Evolutionary conservation across 2,113 vertebrate genomes (phyloP).

Genomic region (Porphyrio hochstetteri): DNA sequence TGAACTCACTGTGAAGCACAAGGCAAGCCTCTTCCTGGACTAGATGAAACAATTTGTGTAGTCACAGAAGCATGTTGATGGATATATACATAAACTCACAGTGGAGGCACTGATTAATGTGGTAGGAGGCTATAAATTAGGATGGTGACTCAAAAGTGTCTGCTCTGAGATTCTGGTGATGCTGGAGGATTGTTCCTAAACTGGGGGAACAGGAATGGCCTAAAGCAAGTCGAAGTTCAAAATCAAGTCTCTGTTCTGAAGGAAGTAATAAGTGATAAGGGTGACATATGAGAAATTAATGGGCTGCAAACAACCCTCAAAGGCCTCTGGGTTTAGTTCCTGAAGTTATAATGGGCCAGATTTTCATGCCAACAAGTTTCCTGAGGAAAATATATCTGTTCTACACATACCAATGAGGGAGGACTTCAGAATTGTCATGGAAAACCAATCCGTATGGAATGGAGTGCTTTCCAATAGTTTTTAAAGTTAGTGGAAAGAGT

Average conservation of each 20-base stretch:
- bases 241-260: constrained; percentile 7
- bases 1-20: background rate
- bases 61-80: background rate
- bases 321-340: constrained; percentile 26
- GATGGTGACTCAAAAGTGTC: background rate
- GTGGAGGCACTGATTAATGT: background rate
- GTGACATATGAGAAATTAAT: constrained; percentile 19
- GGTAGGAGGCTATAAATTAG: background rate
- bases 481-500: constrained; percentile 7
- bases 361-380: constrained; percentile 33
- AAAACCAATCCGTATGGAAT: background rate
- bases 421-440: background rate
- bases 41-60: background rate
- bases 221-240: background rate
- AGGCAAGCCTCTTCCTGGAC: background rate
- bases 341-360: background rate
- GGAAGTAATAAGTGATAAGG: constrained; percentile 47
- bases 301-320: constrained; percentile 11
- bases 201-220: background rate
- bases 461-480: background rate
- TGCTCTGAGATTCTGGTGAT: background rate
- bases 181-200: background rate
- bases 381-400: constrained; percentile 37
- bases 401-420: background rate
- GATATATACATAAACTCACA: background rate